These are phyloP conservation scores for Microcebus lehilahytsara DNA, from an alignment of 2,113 vertebrate genomes.

Conservation along the genomic window DNA sequence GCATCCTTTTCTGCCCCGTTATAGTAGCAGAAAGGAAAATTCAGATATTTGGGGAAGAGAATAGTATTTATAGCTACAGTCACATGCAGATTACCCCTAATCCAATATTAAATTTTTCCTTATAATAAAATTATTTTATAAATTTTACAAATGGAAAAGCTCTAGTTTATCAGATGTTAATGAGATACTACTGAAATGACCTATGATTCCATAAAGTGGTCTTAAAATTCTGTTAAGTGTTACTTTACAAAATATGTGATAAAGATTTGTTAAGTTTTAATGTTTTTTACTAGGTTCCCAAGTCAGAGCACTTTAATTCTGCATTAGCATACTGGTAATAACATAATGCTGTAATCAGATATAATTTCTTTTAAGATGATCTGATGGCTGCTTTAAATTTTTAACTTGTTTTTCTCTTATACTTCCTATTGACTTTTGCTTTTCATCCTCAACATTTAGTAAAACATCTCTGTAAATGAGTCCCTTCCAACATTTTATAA, in stretches of 20 bases:
- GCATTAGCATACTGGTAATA: constrained; percentile 1
- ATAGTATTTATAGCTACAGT: background rate
- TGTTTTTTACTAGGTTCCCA: background rate
- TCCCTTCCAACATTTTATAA: constrained; percentile 58
- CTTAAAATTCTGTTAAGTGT: constrained; percentile 44
- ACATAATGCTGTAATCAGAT: constrained; percentile 62
- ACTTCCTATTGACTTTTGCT: constrained; percentile 71
- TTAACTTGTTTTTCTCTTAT: constrained; percentile 46
- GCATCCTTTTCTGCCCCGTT: background rate
- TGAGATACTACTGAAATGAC: constrained; percentile 30
- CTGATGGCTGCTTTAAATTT: constrained; percentile 61
- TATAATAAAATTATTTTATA: background rate
- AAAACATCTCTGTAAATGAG: constrained; percentile 64
- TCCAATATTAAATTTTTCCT: constrained; percentile 43
- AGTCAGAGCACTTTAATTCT: constrained; percentile 52
- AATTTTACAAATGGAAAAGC: background rate
- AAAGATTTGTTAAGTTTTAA: constrained; percentile 45
- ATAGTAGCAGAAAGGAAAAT: background rate
- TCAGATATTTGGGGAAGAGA: background rate
- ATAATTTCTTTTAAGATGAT: constrained; percentile 60
- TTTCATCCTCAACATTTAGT: constrained; percentile 63
- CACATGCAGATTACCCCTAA: background rate
- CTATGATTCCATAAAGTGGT: background rate
- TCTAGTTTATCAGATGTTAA: constrained; percentile 4
- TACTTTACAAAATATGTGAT: constrained; percentile 45